Percentiles rank a stretch among this genome's conserved stretches.
Conservation (phyloP, 2,888 invertebrate species). For the Schrankia costaestrigalis region DNA sequence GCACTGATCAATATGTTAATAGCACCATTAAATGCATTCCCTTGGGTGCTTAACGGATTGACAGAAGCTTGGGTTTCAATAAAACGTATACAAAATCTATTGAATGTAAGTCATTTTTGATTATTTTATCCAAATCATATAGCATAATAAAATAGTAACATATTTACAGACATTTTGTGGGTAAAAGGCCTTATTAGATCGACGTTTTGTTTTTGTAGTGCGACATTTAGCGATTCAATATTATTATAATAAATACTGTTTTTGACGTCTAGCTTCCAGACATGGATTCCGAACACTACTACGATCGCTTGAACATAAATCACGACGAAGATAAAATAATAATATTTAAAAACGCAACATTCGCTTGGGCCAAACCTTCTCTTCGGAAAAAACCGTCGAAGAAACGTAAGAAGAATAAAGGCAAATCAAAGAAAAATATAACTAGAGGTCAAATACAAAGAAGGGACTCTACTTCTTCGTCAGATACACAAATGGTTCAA, state of each 20-base stretch:
- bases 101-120: slow-evolving; percentile 83
- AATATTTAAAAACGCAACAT: slow-evolving; percentile 81
- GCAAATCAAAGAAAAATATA: slow-evolving; percentile 67
- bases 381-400: slow-evolving; percentile 45
- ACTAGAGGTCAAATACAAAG: slow-evolving; percentile 50
- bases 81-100: slow-evolving; percentile 90
- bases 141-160: no score
- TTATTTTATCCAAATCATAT: no score
- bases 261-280: slow-evolving; percentile 80
- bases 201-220: no score
- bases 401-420: slow-evolving; percentile 69
- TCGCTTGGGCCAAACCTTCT: slow-evolving; percentile 78
- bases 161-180: no score
- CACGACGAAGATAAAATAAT: slow-evolving; percentile 78
- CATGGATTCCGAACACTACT: slow-evolving; percentile 83
- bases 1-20: slow-evolving; percentile 98
- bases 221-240: no score
- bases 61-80: slow-evolving; percentile 98
- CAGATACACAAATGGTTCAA: slow-evolving; percentile 10
- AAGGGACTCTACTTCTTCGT: slow-evolving; percentile 55
- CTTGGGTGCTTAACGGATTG: slow-evolving; percentile 98
- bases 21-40: slow-evolving; percentile 96
- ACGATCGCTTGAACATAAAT: slow-evolving; percentile 75
- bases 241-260: no score
- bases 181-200: no score